phyloP scores from a whole-genome alignment of 2,888 invertebrate species.

The Platycnemis pennipes region DNA sequence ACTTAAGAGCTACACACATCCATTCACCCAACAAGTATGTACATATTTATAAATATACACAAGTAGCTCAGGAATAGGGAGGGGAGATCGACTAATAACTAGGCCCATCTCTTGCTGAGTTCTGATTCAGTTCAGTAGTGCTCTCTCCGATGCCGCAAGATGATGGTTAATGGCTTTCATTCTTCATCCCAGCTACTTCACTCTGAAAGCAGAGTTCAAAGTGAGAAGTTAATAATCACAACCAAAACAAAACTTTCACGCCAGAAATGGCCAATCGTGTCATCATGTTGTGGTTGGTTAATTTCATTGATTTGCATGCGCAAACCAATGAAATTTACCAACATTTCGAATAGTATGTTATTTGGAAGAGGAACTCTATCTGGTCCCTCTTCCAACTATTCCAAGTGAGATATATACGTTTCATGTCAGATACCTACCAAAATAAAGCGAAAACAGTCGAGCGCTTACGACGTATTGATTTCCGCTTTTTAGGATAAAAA shows the following conservation, averaged over 20 bases:
- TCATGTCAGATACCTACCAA: too few species aligned
- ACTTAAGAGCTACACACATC: neutral
- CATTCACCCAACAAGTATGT: neutral
- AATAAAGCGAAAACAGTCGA: too few species aligned
- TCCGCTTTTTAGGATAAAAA: too few species aligned
- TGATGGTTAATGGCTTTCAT: neutral
- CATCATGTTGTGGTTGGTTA: too few species aligned
- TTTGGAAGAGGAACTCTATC: too few species aligned
- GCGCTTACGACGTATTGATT: too few species aligned
- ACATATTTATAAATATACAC: constrained; percentile 22
- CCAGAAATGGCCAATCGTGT: neutral
- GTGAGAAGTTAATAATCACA: neutral
- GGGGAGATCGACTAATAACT: neutral
- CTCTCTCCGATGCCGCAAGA: neutral
- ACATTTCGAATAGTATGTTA: too few species aligned
- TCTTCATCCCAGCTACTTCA: neutral
- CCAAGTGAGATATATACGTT: too few species aligned
- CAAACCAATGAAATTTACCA: too few species aligned
- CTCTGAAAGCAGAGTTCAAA: neutral
- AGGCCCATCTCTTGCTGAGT: neutral
- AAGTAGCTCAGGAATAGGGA: neutral
- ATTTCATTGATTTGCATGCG: too few species aligned
- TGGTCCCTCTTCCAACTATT: too few species aligned
- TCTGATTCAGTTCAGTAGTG: neutral
- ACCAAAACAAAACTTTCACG: neutral